Base-by-base conservation (phyloP, 2,797 vertebrate genomes). In the Perodicticus potto region DNA sequence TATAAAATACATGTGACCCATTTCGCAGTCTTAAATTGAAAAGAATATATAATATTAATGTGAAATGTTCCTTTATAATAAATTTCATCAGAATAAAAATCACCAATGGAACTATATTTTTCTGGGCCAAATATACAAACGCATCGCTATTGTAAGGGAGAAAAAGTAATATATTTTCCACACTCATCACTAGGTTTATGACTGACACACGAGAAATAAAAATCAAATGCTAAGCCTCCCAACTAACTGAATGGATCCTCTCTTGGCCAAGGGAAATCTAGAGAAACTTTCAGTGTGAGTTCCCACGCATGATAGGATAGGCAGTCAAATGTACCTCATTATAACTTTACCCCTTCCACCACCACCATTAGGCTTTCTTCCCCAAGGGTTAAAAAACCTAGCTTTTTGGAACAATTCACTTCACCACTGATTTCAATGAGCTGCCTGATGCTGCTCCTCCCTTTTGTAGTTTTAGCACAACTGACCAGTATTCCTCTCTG, bases 11-110 rank as follows among this genome's bases (percentile, higher is more conserved):
- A 89, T 73, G 69, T 43, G 61, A 94, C n/a, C 20, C 4, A 49
- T 82, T 93, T 19, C 25, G 89, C n/a, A 89, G 8, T 69, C 78
- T 92, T 86, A 78, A 92, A 86, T 32, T 83, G 55, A 86, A 97
- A 95, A 67, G 6, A 53, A 72, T 22, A 53, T 82, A 25, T 25
- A 77, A 67, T 65, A 55, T 27, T 83, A 73, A 89, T 86, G 5
- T 69, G 70, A 92, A 94, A 74, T 78, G 17, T 55, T 86, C 63
- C 13, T 65, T 70, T 84, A 87, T 37, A 85, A 81, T 81, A 81
- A 27, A 57, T 86, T 90, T 93, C 27, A 89, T 86, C 67, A 77
- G 25, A 32, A 74, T 91, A 29, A 32, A 78, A 82, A 81, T 65
- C 78, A 82, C 37, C 29, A 89, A 73, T 1, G 82, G 7, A 96